Conservation (phyloP, 2,797 vertebrate species). For the Zonotrichia albicollis region DNA sequence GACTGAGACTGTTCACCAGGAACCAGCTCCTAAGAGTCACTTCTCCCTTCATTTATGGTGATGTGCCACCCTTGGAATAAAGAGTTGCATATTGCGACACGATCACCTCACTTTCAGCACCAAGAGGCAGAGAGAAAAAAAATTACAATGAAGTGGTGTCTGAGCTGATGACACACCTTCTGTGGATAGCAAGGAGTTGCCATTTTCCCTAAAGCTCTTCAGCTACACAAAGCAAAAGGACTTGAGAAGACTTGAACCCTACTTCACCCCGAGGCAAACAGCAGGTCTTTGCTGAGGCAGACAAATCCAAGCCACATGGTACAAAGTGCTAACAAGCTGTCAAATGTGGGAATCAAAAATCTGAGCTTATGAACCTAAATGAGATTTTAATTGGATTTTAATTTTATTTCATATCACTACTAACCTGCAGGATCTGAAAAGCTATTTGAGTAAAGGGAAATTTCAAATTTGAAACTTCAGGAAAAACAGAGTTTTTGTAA, state of each 20-base stretch:
- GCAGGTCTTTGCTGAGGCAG: neutral
- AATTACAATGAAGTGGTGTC: neutral
- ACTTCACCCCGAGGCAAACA: neutral
- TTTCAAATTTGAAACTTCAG: neutral
- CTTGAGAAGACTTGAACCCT: conserved; percentile 19
- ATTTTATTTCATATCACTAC: neutral
- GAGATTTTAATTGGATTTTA: neutral
- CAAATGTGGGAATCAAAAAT: neutral
- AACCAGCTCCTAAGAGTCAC: neutral
- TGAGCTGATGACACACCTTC: neutral
- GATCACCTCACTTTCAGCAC: neutral
- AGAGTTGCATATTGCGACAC: rapidly evolving
- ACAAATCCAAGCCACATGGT: neutral
- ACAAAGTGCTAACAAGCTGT: neutral
- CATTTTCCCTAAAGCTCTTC: neutral
- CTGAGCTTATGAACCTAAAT: neutral
- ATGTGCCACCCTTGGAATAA: neutral
- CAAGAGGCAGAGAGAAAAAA: neutral
- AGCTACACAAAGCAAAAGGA: neutral
- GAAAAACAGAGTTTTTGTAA: neutral
- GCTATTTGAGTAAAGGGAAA: neutral
- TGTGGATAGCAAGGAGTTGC: neutral
- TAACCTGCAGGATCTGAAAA: neutral
- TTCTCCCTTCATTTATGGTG: neutral
- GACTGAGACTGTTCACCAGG: neutral